These are phyloP conservation scores for Proteles cristata DNA, from an alignment of 2,113 vertebrate species.

Conservation along the genomic window DNA sequence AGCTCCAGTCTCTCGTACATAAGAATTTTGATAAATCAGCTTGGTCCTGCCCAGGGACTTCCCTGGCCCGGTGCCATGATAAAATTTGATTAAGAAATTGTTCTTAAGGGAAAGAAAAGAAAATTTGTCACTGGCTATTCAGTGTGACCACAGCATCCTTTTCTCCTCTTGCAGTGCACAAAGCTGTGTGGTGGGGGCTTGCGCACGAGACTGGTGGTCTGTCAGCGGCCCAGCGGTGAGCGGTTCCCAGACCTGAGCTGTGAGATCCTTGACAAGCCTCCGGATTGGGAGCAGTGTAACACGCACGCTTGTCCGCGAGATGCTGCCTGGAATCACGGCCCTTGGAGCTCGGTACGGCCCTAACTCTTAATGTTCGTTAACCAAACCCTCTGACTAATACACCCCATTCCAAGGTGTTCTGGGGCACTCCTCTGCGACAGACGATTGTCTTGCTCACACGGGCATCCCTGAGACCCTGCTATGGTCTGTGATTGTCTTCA, in stretches of 20 bases:
- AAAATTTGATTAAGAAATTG: not conserved
- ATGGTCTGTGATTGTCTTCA: not conserved
- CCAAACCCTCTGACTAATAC: slow-evolving; percentile 77
- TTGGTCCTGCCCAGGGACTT: not conserved
- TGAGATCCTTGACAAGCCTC: slow-evolving; percentile 97
- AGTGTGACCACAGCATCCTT: not conserved
- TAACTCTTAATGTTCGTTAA: slow-evolving; percentile 88
- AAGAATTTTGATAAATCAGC: not conserved
- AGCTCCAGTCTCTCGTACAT: too few species aligned
- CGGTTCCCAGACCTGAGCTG: slow-evolving; percentile 97
- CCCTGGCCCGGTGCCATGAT: not conserved
- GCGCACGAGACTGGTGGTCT: slow-evolving; percentile 95
- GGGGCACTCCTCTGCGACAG: not conserved
- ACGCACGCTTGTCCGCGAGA: slow-evolving; percentile 93
- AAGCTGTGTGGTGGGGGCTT: slow-evolving; percentile 95
- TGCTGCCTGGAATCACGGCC: slow-evolving; percentile 94
- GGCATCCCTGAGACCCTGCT: not conserved
- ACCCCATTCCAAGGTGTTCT: slow-evolving; percentile 74
- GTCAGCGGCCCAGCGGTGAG: slow-evolving; percentile 95
- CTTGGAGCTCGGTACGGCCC: slow-evolving; percentile 98
- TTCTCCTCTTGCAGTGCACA: slow-evolving; percentile 88
- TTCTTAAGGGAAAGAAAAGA: not conserved
- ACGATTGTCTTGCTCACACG: not conserved
- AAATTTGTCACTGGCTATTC: not conserved
- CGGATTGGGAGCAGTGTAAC: slow-evolving; percentile 98